Evolutionary conservation across 2,797 vertebrate genomes (phyloP).

Genomic region (Cirrhinus molitorella): DNA sequence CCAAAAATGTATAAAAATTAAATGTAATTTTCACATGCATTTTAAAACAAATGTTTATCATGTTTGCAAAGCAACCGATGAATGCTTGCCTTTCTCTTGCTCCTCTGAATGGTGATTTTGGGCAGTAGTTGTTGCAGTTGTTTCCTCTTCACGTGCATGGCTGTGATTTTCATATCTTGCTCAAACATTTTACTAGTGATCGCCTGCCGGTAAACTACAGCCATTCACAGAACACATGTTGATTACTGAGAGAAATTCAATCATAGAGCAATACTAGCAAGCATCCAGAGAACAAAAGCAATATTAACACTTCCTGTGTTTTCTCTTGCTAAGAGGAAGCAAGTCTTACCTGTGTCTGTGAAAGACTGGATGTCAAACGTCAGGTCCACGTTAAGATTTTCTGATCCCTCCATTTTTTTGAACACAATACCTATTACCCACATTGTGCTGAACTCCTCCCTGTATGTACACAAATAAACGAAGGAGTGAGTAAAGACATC

Average conservation of each 20-base stretch:
- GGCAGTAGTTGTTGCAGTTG: slow-evolving; percentile 87
- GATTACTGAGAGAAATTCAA: background rate
- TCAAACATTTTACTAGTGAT: slow-evolving; percentile 91
- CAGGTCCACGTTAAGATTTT: slow-evolving; percentile 87
- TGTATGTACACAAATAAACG: slow-evolving; percentile 59
- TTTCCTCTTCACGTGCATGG: slow-evolving; percentile 86
- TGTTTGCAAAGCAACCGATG: background rate
- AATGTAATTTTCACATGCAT: background rate
- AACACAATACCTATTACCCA: slow-evolving; percentile 92
- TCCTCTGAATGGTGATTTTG: slow-evolving; percentile 82
- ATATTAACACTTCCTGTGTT: background rate
- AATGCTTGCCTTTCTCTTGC: slow-evolving; percentile 81
- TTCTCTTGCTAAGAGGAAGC: background rate
- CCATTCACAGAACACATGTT: background rate
- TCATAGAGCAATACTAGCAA: background rate
- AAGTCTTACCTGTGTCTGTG: slow-evolving; percentile 82
- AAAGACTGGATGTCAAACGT: slow-evolving; percentile 89
- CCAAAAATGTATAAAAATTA: background rate
- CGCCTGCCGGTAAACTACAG: slow-evolving; percentile 89
- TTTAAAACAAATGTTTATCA: background rate
- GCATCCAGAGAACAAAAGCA: background rate
- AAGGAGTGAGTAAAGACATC: background rate
- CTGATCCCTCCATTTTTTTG: slow-evolving; percentile 88
- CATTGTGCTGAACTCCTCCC: slow-evolving; percentile 87
- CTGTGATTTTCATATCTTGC: slow-evolving; percentile 89